Conservation (phyloP, 2,888 invertebrate genomes). For the Bellardia bayeri region DNA sequence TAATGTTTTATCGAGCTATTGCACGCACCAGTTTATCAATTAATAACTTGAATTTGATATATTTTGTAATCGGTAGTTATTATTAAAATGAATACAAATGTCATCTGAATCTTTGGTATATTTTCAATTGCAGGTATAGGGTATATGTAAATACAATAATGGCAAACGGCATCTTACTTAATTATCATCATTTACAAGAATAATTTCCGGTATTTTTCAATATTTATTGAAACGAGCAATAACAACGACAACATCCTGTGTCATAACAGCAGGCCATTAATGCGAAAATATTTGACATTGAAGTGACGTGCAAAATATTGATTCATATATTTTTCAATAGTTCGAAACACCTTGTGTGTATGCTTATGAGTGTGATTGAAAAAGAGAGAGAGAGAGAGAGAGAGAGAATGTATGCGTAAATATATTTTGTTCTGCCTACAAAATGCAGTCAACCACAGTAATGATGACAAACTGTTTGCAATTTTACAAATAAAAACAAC, state of each 20-base stretch:
- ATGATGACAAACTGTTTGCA: constrained; percentile 50
- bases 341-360: background rate
- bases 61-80: no score
- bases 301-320: constrained; percentile 42
- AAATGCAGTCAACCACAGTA: constrained; percentile 63
- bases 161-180: constrained; percentile 16
- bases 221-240: constrained; percentile 52
- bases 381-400: constrained; percentile 19
- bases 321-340: constrained; percentile 36
- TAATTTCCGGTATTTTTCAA: constrained; percentile 60
- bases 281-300: constrained; percentile 48
- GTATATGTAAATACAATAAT: background rate
- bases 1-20: no score
- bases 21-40: no score
- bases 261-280: constrained; percentile 20
- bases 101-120: no score
- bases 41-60: no score
- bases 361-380: background rate
- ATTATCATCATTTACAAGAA: constrained; percentile 48
- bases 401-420: background rate
- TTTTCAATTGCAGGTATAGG: background rate
- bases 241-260: constrained; percentile 45
- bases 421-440: constrained; percentile 12
- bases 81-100: no score
- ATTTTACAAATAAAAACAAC: constrained; percentile 25